These are phyloP conservation scores for Drosophila repletoides DNA, from an alignment of 1,140 invertebrate genomes.

Conservation along the genomic window DNA sequence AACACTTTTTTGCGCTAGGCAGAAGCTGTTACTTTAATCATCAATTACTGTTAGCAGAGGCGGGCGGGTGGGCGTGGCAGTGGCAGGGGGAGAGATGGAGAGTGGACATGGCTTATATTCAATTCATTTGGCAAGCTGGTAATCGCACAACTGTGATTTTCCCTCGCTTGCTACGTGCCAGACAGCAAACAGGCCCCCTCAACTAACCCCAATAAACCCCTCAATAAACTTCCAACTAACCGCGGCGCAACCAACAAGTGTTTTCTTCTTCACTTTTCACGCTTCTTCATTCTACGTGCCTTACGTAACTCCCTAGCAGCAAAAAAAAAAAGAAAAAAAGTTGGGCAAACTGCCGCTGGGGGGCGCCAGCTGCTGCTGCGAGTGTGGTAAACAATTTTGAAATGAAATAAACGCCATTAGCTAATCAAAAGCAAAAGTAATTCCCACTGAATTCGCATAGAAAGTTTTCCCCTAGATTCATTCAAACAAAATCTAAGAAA, in stretches of 20 bases:
- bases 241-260: constrained; percentile 34
- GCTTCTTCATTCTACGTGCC: constrained; percentile 28
- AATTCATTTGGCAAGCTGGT: constrained; percentile 61
- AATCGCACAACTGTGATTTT: constrained; percentile 61
- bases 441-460: background rate
- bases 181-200: no score
- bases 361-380: constrained; percentile 36
- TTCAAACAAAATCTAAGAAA: background rate
- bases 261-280: no score
- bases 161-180: constrained; percentile 20
- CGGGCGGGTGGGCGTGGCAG: no score
- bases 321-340: no score
- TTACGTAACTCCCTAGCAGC: constrained; percentile 3
- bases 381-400: constrained; percentile 44
- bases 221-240: constrained; percentile 1
- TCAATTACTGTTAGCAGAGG: constrained; percentile 18
- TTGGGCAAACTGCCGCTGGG: constrained; percentile 14
- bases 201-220: constrained; percentile 7
- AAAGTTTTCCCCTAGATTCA: constrained; percentile 18
- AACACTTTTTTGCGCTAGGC: constrained; percentile 31
- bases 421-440: constrained; percentile 59
- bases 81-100: no score
- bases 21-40: constrained; percentile 2
- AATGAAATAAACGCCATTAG: constrained; percentile 74
- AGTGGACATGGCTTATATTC: constrained; percentile 48